Percentiles rank a stretch among this genome's conserved stretches.
phyloP scores from a whole-genome alignment of 2,888 invertebrate genomes.

The Eupithecia tripunctaria region DNA sequence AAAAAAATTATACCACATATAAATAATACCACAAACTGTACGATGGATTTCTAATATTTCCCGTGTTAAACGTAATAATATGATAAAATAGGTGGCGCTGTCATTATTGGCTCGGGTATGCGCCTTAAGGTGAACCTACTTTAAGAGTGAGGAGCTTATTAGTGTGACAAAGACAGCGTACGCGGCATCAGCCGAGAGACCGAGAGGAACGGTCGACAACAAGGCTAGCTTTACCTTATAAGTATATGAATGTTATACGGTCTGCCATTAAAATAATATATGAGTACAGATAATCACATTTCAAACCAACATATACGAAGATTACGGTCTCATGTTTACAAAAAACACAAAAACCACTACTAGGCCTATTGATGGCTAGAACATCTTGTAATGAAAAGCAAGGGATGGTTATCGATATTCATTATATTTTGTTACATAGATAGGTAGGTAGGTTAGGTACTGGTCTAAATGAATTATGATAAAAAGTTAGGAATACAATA shows the following conservation, averaged over 20 bases:
- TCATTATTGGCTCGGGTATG: too few relatives aligned
- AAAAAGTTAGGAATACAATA: background rate
- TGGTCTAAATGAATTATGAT: background rate
- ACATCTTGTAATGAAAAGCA: conserved; percentile 2
- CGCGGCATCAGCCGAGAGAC: conserved; percentile 60
- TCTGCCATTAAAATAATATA: conserved; percentile 79
- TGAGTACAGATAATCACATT: conserved; percentile 70
- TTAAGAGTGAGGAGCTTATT: conserved; percentile 66
- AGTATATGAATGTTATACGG: conserved; percentile 79
- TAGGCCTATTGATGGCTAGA: conserved; percentile 32
- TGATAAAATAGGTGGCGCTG: too few relatives aligned
- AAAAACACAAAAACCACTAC: conserved; percentile 42
- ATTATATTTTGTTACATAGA: background rate
- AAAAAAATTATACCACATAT: too few relatives aligned
- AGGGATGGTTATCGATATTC: background rate
- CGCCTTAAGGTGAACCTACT: conserved; percentile 45
- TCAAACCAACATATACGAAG: conserved; percentile 60
- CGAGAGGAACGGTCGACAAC: conserved; percentile 72
- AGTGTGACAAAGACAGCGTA: conserved; percentile 73
- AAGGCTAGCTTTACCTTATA: conserved; percentile 81
- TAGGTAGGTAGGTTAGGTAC: background rate
- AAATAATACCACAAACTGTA: too few relatives aligned
- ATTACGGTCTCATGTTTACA: conserved; percentile 53
- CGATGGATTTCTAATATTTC: too few relatives aligned
- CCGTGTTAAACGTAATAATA: too few relatives aligned